These are phyloP conservation scores for Poecile montanus DNA, from an alignment of 2,797 vertebrate genomes.

Conservation along the genomic window DNA sequence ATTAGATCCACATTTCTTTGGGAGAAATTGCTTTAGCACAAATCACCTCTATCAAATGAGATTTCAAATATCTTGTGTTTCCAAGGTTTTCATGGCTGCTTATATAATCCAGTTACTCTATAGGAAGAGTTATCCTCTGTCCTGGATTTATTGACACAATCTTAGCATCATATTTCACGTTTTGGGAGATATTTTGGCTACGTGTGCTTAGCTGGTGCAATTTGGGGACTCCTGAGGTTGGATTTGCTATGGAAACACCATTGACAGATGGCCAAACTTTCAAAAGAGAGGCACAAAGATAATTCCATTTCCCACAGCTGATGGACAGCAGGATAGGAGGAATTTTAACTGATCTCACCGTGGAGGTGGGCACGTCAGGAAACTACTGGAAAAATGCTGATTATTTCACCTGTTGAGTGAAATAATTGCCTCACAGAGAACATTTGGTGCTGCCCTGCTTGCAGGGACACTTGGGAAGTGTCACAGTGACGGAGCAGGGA, in stretches of 20 bases:
- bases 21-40: slow-evolving; percentile 1
- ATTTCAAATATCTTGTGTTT: slow-evolving; percentile 33
- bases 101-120: neutral
- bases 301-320: neutral
- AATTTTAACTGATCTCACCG: neutral
- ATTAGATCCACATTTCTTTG: slow-evolving; percentile 14
- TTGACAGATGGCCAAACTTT: neutral
- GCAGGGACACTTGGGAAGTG: neutral
- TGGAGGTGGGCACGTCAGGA: neutral
- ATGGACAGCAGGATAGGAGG: neutral
- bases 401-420: neutral
- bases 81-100: neutral
- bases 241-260: neutral
- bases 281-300: neutral
- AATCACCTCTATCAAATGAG: neutral
- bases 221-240: neutral
- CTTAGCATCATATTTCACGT: neutral
- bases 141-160: neutral
- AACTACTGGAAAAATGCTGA: neutral
- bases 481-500: neutral
- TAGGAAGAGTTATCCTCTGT: neutral
- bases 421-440: neutral
- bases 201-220: neutral
- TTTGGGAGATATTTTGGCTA: neutral
- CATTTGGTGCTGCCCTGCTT: neutral